Evolutionary conservation across 2,797 vertebrate species (phyloP).

Genomic region (Bradypodion ventrale): DNA sequence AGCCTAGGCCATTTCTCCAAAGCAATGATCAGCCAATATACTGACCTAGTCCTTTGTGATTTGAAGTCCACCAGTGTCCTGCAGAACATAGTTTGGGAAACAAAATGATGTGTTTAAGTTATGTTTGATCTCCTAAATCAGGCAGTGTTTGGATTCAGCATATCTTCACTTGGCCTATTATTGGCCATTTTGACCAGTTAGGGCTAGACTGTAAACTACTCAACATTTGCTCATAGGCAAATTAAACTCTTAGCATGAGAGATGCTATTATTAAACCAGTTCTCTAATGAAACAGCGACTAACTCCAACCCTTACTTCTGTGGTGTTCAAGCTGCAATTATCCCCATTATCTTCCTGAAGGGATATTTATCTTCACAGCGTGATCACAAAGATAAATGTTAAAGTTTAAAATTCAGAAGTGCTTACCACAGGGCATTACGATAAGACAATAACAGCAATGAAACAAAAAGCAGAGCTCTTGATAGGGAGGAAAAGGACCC

Average conservation of each 20-base stretch:
- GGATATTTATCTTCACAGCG: conserved; percentile 75
- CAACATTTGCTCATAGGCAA: not conserved
- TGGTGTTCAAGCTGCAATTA: conserved; percentile 69
- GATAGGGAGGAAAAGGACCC: not conserved
- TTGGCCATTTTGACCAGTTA: no score
- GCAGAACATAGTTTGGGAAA: no score
- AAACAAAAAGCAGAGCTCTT: conserved; percentile 46
- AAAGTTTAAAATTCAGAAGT: conserved; percentile 71
- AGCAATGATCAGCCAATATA: no score
- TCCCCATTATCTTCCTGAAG: conserved; percentile 69
- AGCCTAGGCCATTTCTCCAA: no score
- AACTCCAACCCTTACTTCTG: conserved; percentile 46
- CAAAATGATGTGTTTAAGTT: no score
- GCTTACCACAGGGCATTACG: conserved; percentile 67
- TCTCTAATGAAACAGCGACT: conserved; percentile 59
- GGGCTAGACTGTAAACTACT: not conserved
- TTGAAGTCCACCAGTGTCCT: no score
- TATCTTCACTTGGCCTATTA: no score
- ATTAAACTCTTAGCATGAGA: conserved; percentile 58
- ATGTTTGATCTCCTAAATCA: no score
- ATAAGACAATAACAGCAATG: conserved; percentile 55
- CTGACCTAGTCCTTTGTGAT: no score
- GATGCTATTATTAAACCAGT: conserved; percentile 58
- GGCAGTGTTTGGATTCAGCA: no score
- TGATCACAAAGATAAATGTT: conserved; percentile 67